phyloP scores from a whole-genome alignment of 2,113 vertebrate species.

The Hippocampus mohnikei region DNA sequence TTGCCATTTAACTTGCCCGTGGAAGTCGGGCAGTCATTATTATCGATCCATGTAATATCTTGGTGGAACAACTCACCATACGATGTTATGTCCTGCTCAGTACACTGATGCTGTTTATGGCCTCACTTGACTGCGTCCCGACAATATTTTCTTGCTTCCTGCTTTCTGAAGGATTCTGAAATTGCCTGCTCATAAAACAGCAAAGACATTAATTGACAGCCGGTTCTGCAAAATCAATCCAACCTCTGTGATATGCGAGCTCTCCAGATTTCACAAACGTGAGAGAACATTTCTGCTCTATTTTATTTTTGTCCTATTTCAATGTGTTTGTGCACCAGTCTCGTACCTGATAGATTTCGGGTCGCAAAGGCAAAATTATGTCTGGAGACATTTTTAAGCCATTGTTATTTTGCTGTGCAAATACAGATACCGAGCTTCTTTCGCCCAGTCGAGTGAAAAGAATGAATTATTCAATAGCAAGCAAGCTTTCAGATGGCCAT shows the following conservation, averaged over 20 bases:
- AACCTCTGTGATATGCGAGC: neutral
- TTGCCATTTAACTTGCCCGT: slow-evolving; percentile 1
- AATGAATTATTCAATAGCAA: slow-evolving; percentile 94
- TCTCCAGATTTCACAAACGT: neutral
- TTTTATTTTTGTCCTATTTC: neutral
- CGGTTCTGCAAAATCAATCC: neutral
- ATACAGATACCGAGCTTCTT: slow-evolving; percentile 78
- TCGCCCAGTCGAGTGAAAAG: slow-evolving; percentile 85
- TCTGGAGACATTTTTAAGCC: slow-evolving; percentile 28
- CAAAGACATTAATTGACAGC: neutral
- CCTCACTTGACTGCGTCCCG: neutral
- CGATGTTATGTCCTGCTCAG: neutral
- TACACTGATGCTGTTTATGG: neutral
- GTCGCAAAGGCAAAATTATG: slow-evolving; percentile 7
- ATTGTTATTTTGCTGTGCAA: slow-evolving; percentile 75
- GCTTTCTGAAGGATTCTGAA: neutral
- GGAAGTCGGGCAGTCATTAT: slow-evolving; percentile 1
- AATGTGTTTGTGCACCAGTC: neutral
- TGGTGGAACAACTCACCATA: slow-evolving; percentile 1
- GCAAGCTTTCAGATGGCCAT: slow-evolving; percentile 93
- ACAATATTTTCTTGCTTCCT: neutral
- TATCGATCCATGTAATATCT: slow-evolving; percentile 8
- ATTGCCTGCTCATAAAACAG: neutral
- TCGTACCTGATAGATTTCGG: slow-evolving; percentile 8
- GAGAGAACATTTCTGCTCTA: neutral